phyloP scores from a whole-genome alignment of 2,797 vertebrate species.

The Hyperoplus lanceolatus region DNA sequence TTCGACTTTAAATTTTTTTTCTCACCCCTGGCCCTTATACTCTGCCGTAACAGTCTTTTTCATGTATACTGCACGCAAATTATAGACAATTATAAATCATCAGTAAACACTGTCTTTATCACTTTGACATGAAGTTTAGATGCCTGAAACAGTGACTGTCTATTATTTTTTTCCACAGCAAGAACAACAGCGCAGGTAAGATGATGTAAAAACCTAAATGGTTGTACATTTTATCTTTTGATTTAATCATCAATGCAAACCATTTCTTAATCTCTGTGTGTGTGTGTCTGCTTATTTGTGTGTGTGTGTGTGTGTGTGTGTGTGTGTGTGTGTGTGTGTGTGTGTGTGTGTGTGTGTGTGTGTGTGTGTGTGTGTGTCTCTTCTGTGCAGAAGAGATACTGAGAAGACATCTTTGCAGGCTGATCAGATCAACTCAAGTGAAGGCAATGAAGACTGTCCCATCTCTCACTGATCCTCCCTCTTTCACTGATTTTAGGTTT shows the following conservation, averaged over 20 bases:
- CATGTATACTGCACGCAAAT: not conserved
- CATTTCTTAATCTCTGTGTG: conserved; percentile 12
- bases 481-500: conserved; percentile 15
- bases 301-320: conserved; percentile 37
- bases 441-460: not conserved
- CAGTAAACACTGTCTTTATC: not conserved
- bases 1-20: too few relatives aligned
- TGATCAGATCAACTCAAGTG: not conserved
- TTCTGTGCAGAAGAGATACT: conserved; percentile 67
- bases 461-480: not conserved
- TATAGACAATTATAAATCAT: not conserved
- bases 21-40: too few relatives aligned
- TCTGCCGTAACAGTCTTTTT: too few relatives aligned
- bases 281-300: conserved; percentile 36
- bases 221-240: not conserved
- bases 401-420: conserved; percentile 8
- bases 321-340: conserved; percentile 37
- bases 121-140: not conserved
- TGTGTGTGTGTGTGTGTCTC: conserved; percentile 36
- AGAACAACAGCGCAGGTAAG: conserved; percentile 69
- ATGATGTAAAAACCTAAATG: not conserved
- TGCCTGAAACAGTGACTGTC: conserved; percentile 10
- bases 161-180: conserved; percentile 70
- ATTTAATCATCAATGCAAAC: not conserved
- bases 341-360: conserved; percentile 34